Conservation (phyloP, 2,888 invertebrate species). For the Caenorhabditis becei region DNA sequence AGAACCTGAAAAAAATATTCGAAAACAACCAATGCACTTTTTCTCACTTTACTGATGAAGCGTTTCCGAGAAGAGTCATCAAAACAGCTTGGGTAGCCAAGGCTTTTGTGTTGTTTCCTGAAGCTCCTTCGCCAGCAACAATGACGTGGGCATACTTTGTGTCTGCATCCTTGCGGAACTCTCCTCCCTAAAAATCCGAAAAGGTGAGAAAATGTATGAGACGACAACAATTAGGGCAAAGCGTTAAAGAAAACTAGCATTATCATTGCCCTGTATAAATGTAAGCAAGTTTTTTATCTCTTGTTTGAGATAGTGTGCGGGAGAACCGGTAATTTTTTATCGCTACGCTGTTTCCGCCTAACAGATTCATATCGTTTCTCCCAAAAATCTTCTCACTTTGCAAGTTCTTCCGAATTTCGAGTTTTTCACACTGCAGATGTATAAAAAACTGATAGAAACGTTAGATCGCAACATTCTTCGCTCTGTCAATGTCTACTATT, state of each 20-base stretch:
- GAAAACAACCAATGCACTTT: not conserved
- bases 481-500: conserved; percentile 66
- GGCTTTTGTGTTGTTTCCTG: conserved; percentile 63
- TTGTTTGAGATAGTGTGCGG: not conserved
- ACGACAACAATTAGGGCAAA: not conserved
- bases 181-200: conserved; percentile 63
- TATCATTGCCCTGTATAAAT: conserved; percentile 1
- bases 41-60: conserved; percentile 59
- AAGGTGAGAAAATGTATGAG: conserved; percentile 35
- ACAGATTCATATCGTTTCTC: not conserved
- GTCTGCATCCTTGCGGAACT: conserved; percentile 56
- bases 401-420: conserved; percentile 47
- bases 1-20: conserved; percentile 50
- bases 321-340: conserved; percentile 60
- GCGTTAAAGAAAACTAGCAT: conserved; percentile 8
- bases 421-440: conserved; percentile 32
- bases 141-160: conserved; percentile 65
- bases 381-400: conserved; percentile 8
- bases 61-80: conserved; percentile 63
- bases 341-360: conserved; percentile 30
- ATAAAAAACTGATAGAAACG: conserved; percentile 30
- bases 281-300: conserved; percentile 36
- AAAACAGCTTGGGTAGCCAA: conserved; percentile 69
- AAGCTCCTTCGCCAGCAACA: conserved; percentile 68
- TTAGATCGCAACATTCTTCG: too few relatives aligned